A percentile compares a stretch with the other conserved stretches of the same genome.
These are phyloP conservation scores for Clarias macrocephalus DNA, from an alignment of 2,113 vertebrate genomes.

Conservation along the genomic window DNA sequence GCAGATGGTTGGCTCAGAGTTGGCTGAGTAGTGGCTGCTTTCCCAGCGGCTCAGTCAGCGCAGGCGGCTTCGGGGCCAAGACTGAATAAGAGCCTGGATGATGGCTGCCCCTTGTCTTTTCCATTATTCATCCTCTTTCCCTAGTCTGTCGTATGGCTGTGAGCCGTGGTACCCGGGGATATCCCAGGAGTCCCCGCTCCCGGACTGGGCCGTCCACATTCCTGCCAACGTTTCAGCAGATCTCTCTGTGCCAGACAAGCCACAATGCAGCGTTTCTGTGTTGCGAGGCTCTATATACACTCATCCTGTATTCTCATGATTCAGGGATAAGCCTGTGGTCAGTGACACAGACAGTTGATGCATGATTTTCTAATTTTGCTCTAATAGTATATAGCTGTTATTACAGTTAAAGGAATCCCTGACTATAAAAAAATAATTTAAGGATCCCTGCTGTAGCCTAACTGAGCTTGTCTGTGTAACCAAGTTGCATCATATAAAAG, in stretches of 20 bases:
- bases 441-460: neutral
- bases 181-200: conserved; percentile 52
- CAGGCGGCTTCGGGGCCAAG: conserved; percentile 23
- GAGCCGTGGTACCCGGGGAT: conserved; percentile 33
- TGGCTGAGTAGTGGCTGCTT: conserved; percentile 36
- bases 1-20: conserved; percentile 51
- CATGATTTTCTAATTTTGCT: neutral
- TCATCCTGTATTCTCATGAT: conserved; percentile 23
- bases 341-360: neutral
- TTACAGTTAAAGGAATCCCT: neutral
- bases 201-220: conserved; percentile 20
- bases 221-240: conserved; percentile 42
- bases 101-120: conserved; percentile 37
- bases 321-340: neutral
- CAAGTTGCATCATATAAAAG: conserved; percentile 25
- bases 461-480: conserved; percentile 45
- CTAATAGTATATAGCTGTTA: neutral
- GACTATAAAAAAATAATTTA: neutral
- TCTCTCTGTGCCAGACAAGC: conserved; percentile 26
- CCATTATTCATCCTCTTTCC: conserved; percentile 56
- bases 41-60: conserved; percentile 40
- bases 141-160: conserved; percentile 53
- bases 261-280: conserved; percentile 30
- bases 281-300: conserved; percentile 3
- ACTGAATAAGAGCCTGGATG: neutral